Conservation (phyloP, 2,113 vertebrate genomes). For the Pao palembangensis region DNA sequence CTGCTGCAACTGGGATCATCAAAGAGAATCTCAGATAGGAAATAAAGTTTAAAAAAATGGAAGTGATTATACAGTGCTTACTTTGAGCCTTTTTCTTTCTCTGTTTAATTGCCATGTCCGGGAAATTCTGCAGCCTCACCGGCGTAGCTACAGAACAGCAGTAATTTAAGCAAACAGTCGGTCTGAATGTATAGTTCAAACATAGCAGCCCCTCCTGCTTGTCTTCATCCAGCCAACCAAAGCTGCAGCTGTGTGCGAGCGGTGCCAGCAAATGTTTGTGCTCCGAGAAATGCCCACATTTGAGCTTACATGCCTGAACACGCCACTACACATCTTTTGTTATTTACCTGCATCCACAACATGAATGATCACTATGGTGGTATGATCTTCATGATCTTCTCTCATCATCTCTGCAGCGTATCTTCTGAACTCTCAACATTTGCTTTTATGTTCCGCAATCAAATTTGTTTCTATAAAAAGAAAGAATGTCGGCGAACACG, state of each 20-base stretch:
- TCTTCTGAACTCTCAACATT: constrained; percentile 5
- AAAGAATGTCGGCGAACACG: constrained; percentile 20
- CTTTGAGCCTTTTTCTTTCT: not conserved
- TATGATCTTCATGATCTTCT: not conserved
- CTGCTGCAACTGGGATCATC: not conserved
- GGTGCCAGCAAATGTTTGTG: constrained; percentile 19
- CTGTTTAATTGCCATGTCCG: not conserved
- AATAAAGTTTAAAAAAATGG: not conserved
- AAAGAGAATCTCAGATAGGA: not conserved
- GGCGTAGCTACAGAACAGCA: not conserved
- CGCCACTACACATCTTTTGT: constrained; percentile 3
- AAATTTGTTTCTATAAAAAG: constrained; percentile 15
- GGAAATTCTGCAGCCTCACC: not conserved
- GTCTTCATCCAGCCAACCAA: constrained; percentile 14
- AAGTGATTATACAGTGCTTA: not conserved
- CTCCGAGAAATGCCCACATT: constrained; percentile 5
- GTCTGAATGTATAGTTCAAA: constrained; percentile 18
- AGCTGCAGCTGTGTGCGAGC: constrained; percentile 18
- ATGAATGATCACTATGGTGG: not conserved
- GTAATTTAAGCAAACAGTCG: constrained; percentile 6
- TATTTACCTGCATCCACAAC: not conserved
- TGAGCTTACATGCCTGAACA: constrained; percentile 18
- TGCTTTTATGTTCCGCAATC: not conserved
- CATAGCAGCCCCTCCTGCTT: constrained; percentile 23
- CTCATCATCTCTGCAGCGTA: not conserved